Percentiles rank a stretch among this genome's conserved stretches.
These are phyloP conservation scores for Balanococcus diminutus DNA, from an alignment of 2,888 invertebrate species.

Conservation along the genomic window DNA sequence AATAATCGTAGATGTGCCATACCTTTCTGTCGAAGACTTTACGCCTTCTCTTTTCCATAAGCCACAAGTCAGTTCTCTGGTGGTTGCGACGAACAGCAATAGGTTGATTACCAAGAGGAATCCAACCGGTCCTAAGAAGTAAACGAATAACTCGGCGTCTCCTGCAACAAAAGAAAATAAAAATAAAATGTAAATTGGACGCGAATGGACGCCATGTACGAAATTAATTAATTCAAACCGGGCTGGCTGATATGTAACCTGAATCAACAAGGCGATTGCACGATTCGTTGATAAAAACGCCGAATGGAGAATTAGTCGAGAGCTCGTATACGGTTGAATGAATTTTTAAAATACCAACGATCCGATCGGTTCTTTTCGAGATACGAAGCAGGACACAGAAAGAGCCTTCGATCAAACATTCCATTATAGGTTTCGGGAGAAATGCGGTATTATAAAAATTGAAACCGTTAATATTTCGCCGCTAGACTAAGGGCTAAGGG, in stretches of 20 bases:
- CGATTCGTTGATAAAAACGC: not conserved
- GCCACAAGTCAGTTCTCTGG: constrained; percentile 84
- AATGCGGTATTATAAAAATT: constrained; percentile 1
- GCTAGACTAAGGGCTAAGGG: not conserved
- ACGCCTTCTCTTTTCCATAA: constrained; percentile 87
- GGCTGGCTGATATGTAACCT: not conserved
- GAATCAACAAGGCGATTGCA: not conserved
- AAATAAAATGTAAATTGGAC: not conserved
- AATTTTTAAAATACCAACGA: constrained; percentile 3
- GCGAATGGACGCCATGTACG: not conserved
- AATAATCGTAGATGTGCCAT: constrained; percentile 57
- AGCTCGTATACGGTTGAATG: not conserved
- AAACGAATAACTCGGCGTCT: constrained; percentile 79
- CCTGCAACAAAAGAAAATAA: constrained; percentile 62
- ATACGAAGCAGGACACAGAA: not conserved
- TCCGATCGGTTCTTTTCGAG: not conserved
- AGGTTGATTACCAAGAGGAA: constrained; percentile 78
- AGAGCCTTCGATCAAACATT: not conserved
- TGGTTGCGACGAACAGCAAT: constrained; percentile 78
- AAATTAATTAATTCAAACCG: not conserved
- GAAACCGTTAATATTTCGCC: constrained; percentile 34
- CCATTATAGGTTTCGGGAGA: not conserved
- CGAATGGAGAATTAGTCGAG: not conserved
- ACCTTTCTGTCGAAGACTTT: constrained; percentile 80
- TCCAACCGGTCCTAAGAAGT: constrained; percentile 85